These are phyloP conservation scores for Eristalis intricaria DNA, from an alignment of 2,888 invertebrate genomes.

Conservation along the genomic window DNA sequence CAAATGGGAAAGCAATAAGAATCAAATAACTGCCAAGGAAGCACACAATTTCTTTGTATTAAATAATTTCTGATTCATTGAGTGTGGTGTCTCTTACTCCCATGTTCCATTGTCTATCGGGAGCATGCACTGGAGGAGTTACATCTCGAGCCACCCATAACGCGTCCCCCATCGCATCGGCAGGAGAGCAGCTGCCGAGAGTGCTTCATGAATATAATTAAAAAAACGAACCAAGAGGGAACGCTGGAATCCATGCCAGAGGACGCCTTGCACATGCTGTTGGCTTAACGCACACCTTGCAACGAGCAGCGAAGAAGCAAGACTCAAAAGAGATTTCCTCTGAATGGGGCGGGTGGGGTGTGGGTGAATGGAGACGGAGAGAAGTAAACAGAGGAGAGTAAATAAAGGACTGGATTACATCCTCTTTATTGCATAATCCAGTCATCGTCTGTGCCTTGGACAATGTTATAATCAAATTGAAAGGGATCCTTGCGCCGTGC, in stretches of 20 bases:
- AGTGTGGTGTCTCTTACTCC: not conserved
- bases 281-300: not conserved
- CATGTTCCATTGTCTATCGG: not conserved
- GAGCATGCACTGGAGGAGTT: not conserved
- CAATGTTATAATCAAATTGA: slow-evolving; percentile 16
- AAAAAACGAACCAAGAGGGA: not conserved
- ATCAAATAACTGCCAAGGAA: not conserved
- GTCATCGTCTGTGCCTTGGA: not conserved
- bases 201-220: slow-evolving; percentile 27
- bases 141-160: not conserved
- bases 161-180: not conserved
- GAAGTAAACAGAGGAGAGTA: not conserved
- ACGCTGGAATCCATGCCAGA: not conserved
- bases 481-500: slow-evolving; percentile 2
- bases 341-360: not conserved
- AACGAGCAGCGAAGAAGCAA: not conserved
- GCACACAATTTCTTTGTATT: not conserved
- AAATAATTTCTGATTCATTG: not conserved
- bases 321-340: not conserved
- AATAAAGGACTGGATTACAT: slow-evolving; percentile 30
- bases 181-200: slow-evolving; percentile 9
- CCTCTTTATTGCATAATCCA: slow-evolving; percentile 33
- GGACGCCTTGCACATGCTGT: not conserved
- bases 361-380: not conserved
- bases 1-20: not conserved